These are phyloP conservation scores for Adineta ricciae DNA, from an alignment of 2,888 invertebrate species.

Conservation along the genomic window DNA sequence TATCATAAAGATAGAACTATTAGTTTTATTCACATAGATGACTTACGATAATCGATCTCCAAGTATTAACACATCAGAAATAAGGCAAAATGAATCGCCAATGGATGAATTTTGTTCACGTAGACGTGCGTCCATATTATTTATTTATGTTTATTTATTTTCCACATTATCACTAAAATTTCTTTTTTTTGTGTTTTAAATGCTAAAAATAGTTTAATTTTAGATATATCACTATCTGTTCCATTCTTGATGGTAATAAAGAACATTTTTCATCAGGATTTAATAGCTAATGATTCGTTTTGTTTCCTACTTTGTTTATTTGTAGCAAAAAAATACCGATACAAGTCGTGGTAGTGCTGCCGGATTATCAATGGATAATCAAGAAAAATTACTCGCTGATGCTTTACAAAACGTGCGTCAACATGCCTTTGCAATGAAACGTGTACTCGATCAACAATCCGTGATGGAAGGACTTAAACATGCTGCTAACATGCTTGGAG, in stretches of 20 bases:
- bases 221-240: not conserved
- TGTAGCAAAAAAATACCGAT: not conserved
- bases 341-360: not conserved
- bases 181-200: not conserved
- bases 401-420: slow-evolving; percentile 25
- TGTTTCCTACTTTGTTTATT: not conserved
- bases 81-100: not conserved
- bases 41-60: not conserved
- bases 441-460: slow-evolving; percentile 67
- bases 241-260: not conserved
- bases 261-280: not conserved
- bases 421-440: slow-evolving; percentile 33
- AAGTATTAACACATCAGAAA: not conserved
- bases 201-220: not conserved
- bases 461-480: slow-evolving; percentile 95
- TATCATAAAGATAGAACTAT: not conserved
- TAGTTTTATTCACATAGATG: not conserved
- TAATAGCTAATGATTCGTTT: not conserved
- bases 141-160: not conserved
- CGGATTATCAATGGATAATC: slow-evolving; percentile 2
- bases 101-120: not conserved
- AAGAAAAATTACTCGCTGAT: slow-evolving; percentile 32
- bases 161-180: not conserved
- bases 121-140: not conserved
- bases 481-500: slow-evolving; percentile 91